Base-by-base conservation (phyloP, 2,797 vertebrate genomes). In the Chloroceryle inda region DNA sequence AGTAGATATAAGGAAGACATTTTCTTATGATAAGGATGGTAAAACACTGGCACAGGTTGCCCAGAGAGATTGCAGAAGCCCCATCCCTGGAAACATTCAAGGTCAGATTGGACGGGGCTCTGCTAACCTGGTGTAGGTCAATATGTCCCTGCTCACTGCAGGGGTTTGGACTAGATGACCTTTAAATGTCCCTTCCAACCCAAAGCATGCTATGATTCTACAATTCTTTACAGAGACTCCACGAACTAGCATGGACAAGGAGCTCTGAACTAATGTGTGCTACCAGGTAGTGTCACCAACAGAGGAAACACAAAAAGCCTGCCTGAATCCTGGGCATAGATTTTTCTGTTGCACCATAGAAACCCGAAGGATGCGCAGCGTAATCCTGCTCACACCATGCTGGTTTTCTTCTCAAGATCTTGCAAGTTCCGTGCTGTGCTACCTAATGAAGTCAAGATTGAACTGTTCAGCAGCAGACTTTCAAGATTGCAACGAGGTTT, bases 191-290 rank as follows among this genome's bases (percentile, higher is more conserved):
- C 17, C 24, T 49, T 49, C 45, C 33, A 49, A 49, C 11, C n/a
- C 15, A 49, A 49, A 67, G 44, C 17, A 33, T 33, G n/a, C 63
- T n/a, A 45, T 66, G 42, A 23, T n/a, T 44, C 31, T n/a, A n/a
- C 27, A 20, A 22, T 64, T 64, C 40, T 44, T 42, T 23, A 40
- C 27, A 47, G 58, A 67, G 4, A 11, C 4, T 58, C 5, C 26
- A 88, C 86, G 33, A 74, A 67, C 23, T 9, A 31, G 6, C 6
- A 0, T 5, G 18, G 40, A 38, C 8, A 40, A 17, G 75, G 58
- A 85, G 37, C 29, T 67, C 23, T 0, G 0, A 67, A 53, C 9
- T 11, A 59, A 45, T 7, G 33, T 1, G 0, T 10, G 26, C 19
- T 63, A 19, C 68, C 19, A 2, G 22, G 3, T 63, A 40, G 37